Conservation (phyloP, 2,113 vertebrate species). For the Mandrillus leucophaeus region DNA sequence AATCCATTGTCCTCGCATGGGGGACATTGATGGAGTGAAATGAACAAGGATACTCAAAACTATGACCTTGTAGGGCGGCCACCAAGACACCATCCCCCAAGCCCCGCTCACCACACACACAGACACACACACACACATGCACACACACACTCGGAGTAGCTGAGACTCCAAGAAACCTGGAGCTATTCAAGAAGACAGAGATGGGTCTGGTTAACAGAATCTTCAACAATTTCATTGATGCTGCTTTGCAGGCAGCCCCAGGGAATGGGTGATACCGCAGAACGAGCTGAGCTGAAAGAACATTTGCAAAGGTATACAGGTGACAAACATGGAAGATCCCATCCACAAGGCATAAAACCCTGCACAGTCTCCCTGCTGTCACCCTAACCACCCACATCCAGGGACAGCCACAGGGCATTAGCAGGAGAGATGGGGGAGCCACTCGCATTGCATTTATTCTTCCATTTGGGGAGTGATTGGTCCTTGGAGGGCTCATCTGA, state of each 20-base stretch:
- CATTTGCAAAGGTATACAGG: not conserved
- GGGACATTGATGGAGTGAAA: not conserved
- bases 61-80: not conserved
- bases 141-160: not conserved
- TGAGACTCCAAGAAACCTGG: not conserved
- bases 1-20: not conserved
- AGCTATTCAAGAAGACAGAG: not conserved
- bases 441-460: too few relatives aligned
- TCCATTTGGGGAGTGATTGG: not conserved
- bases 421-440: not conserved
- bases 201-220: not conserved
- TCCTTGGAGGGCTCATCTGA: not conserved
- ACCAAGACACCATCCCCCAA: not conserved
- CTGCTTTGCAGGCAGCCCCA: not conserved
- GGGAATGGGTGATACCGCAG: not conserved
- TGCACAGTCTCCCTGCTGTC: not conserved
- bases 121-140: too few relatives aligned
- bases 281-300: not conserved
- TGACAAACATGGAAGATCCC: not conserved
- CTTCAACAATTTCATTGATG: not conserved
- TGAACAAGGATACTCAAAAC: not conserved
- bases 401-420: not conserved
- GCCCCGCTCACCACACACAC: too few relatives aligned
- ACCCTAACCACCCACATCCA: not conserved
- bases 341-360: not conserved